Evolutionary conservation across 2,113 vertebrate species (phyloP).

Genomic region (Natator depressus): DNA sequence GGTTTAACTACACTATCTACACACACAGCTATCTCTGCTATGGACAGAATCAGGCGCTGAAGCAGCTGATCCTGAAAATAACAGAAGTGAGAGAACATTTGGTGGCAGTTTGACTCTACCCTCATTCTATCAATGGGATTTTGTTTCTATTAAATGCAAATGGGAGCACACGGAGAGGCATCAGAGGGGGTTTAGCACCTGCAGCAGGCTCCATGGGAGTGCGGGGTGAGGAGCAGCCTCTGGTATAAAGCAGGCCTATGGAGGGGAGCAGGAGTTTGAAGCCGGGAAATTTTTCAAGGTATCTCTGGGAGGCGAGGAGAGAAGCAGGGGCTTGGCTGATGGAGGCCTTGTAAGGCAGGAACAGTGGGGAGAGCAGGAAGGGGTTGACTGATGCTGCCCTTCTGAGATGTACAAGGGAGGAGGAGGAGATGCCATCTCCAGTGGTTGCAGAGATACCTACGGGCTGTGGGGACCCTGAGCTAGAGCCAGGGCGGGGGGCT

Average conservation of each 20-base stretch:
- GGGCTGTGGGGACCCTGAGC: background rate
- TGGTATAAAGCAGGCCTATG: background rate
- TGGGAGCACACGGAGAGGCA: background rate
- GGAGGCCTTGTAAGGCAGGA: background rate
- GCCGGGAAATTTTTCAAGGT: too few species aligned
- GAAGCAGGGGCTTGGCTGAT: background rate
- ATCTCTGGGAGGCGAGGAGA: background rate
- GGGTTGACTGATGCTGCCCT: background rate
- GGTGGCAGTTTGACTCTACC: background rate
- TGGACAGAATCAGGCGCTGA: conserved; percentile 78
- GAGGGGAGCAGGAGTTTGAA: background rate
- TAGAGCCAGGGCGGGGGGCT: background rate
- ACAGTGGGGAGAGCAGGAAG: background rate
- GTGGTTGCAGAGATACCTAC: background rate
- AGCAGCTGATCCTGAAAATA: conserved; percentile 63
- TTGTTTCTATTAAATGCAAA: background rate
- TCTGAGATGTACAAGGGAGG: background rate
- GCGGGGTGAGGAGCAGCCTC: background rate
- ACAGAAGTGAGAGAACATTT: conserved; percentile 63
- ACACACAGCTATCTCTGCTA: conserved; percentile 85
- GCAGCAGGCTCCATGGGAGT: background rate
- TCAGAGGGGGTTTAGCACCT: background rate
- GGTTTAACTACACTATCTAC: conserved; percentile 78
- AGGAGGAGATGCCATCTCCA: background rate
- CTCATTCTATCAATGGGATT: background rate